Conservation (phyloP, 92 coral and sea anemone species). For the Heteractis magnifica region DNA sequence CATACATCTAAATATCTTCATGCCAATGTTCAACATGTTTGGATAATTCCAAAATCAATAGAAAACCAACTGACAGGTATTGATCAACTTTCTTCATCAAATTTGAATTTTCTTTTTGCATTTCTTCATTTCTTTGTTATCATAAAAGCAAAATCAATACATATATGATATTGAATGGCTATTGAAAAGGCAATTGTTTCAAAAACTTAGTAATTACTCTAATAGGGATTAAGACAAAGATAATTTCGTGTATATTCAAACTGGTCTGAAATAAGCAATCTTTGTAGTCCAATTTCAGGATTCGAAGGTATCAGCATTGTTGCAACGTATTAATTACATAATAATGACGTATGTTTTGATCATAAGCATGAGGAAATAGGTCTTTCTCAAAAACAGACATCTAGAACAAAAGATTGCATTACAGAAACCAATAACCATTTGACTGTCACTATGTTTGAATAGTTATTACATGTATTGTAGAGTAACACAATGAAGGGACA, state of each 20-base stretch:
- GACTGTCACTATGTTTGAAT: not conserved
- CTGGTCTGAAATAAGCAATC: not conserved
- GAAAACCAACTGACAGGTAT: too few relatives aligned
- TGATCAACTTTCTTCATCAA: too few relatives aligned
- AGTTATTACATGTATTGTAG: not conserved
- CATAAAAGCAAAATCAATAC: not conserved
- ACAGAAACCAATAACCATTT: not conserved
- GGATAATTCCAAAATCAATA: too few relatives aligned
- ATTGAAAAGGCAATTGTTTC: not conserved
- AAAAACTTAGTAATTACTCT: not conserved
- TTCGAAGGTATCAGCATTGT: not conserved
- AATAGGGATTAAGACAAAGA: not conserved
- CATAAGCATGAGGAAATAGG: not conserved
- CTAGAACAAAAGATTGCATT: constrained; percentile 4
- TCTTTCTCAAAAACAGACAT: constrained; percentile 21
- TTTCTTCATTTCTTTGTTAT: not conserved
- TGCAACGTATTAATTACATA: not conserved
- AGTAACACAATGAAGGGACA: constrained; percentile 1
- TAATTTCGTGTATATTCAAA: not conserved
- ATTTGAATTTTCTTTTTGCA: too few relatives aligned
- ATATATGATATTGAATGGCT: not conserved
- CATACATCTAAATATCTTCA: too few relatives aligned
- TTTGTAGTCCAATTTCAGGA: not conserved
- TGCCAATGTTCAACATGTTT: too few relatives aligned
- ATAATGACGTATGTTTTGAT: not conserved